Conservation (phyloP, 1,140 invertebrate species). For the Thalassaphorura encarpata region DNA sequence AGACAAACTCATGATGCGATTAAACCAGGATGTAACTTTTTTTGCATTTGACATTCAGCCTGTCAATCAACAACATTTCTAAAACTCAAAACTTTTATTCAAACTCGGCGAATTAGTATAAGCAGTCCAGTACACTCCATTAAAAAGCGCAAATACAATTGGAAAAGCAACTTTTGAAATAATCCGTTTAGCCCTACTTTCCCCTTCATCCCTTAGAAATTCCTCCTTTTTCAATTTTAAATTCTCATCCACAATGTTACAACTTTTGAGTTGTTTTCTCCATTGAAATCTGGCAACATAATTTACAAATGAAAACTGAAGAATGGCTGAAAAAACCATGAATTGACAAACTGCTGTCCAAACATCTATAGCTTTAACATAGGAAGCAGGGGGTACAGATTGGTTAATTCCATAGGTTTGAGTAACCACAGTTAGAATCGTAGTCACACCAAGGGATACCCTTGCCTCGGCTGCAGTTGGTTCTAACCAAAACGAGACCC, state of each 20-base stretch:
- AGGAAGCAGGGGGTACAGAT: slow-evolving; percentile 43
- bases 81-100: too few relatives aligned
- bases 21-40: too few relatives aligned
- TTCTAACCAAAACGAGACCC: slow-evolving; percentile 38
- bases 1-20: too few relatives aligned
- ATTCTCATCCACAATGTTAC: neutral
- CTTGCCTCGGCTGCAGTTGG: slow-evolving; percentile 47
- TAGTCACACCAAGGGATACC: slow-evolving; percentile 49
- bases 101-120: too few relatives aligned
- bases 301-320: slow-evolving; percentile 49
- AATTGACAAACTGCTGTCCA: slow-evolving; percentile 44
- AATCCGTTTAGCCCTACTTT: slow-evolving; percentile 38
- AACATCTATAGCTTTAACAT: slow-evolving; percentile 46
- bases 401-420: slow-evolving; percentile 45
- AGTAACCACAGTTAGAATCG: slow-evolving; percentile 45
- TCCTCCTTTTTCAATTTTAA: neutral
- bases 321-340: slow-evolving; percentile 48
- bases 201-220: neutral
- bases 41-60: too few relatives aligned
- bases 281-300: slow-evolving; percentile 35
- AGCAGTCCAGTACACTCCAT: slow-evolving; percentile 41
- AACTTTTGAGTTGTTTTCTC: slow-evolving; percentile 6
- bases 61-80: too few relatives aligned
- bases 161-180: slow-evolving; percentile 41
- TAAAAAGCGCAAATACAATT: slow-evolving; percentile 40